Base-by-base conservation (phyloP, 2,888 invertebrate species). In the Noctuana brunneofusca region DNA sequence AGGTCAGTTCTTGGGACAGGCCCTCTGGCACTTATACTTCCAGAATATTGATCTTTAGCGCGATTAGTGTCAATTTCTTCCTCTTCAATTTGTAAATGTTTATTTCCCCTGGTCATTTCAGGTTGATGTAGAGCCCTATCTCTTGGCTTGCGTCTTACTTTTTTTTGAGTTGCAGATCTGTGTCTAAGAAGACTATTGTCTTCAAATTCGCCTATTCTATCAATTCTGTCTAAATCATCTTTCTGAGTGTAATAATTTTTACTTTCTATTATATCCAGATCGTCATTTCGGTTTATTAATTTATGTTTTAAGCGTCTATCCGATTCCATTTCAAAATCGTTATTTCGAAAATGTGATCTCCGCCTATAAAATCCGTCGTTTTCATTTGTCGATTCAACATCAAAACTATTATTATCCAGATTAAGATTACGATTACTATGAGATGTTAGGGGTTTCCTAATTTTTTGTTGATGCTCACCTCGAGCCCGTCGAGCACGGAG, bases 401-500 rank as follows among this genome's bases (percentile, higher is more conserved):
- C 53, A 46, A 53, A 46, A n/a, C 32, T 60, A 46, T 54, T 16
- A 46, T 48, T 52, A 46, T 60, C 53, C 43, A 52, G 12, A 12
- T 27, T 50, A 41, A 20, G 12, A 46, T 46, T 53, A 43, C 5
- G 27, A 41, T 52, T n/a, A 3, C 22, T 35, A 11, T 43, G 59
- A 32, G 20, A 52, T 27, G 12, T 20, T 3, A 35, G 5, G 3
- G 46, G 46, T 24, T 60, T 60, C 12, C 46, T 35, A 14, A 1
- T 20, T 46, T 59, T 53, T n/a, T 59, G n/a, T n/a, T n/a, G n/a
- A n/a, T n/a, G 38, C 14, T 2, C 38, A 96, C 96, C 92, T 98
- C 98, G 0, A 99, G 92, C 0, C 99, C 99, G 60, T 97, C 95
- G 1, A 97, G 90, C 64, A 97, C 95, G 9, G 93, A 89, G 72